Evolutionary conservation across 2,797 vertebrate species (phyloP).

Genomic region (Mormyrus proboscirostris): DNA sequence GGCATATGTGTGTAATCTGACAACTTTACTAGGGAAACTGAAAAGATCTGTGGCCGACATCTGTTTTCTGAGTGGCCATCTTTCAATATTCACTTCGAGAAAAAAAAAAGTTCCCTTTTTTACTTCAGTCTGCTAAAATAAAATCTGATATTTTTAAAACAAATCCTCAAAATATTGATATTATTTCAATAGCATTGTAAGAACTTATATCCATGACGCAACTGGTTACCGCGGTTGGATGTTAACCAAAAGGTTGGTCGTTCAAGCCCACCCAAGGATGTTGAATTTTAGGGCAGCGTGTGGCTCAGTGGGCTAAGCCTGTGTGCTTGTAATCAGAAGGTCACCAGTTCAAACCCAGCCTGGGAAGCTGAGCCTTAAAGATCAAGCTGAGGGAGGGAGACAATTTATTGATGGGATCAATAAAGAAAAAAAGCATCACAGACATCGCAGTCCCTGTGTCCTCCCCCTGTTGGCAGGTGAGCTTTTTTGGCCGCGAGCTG

Average conservation of each 20-base stretch:
- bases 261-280: too few species aligned
- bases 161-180: background rate
- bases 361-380: too few species aligned
- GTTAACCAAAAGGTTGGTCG: too few species aligned
- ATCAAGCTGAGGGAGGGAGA: too few species aligned
- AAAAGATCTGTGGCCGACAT: background rate
- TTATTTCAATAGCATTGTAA: background rate
- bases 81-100: background rate
- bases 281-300: too few species aligned
- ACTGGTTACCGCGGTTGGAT: too few species aligned
- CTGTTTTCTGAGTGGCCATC: background rate
- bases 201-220: too few species aligned
- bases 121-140: background rate
- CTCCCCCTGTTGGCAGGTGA: conserved; percentile 38
- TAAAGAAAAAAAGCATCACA: too few species aligned
- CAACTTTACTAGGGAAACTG: background rate
- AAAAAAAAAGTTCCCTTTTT: background rate
- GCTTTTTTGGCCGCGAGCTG: conserved; percentile 59
- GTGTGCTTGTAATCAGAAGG: too few species aligned
- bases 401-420: too few species aligned
- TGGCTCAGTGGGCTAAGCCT: too few species aligned
- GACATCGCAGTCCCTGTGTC: background rate
- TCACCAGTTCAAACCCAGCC: too few species aligned
- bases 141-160: background rate
- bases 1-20: conserved; percentile 28